These are phyloP conservation scores for Siniperca scherzeri DNA, from an alignment of 2,797 vertebrate genomes.

Conservation along the genomic window DNA sequence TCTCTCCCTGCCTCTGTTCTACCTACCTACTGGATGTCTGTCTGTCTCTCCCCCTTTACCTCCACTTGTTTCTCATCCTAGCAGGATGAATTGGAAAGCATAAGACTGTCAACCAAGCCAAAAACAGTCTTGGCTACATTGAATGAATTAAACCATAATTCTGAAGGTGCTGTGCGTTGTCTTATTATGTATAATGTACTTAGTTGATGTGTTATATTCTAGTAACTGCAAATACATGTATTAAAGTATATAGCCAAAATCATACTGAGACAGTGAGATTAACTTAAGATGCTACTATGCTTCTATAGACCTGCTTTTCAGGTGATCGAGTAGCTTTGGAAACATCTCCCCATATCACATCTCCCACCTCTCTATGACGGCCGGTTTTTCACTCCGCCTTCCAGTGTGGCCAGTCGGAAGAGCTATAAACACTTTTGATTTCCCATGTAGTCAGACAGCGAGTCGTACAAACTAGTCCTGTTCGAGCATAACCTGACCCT, in stretches of 20 bases:
- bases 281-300: background rate
- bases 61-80: slow-evolving; percentile 1
- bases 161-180: background rate
- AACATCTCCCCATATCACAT: too few relatives aligned
- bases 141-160: background rate
- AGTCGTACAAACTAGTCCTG: too few relatives aligned
- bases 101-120: background rate
- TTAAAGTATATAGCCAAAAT: background rate
- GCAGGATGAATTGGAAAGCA: background rate
- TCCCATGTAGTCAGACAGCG: too few relatives aligned
- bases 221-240: background rate
- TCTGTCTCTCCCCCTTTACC: background rate
- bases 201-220: background rate
- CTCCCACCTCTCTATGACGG: too few relatives aligned
- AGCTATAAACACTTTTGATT: too few relatives aligned
- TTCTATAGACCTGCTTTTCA: background rate
- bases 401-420: too few relatives aligned
- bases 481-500: too few relatives aligned
- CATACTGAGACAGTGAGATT: background rate
- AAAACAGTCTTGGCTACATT: background rate
- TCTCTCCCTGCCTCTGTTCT: slow-evolving; percentile 4
- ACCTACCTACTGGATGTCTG: background rate
- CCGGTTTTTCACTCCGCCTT: too few relatives aligned
- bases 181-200: background rate
- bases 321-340: too few relatives aligned